Base-by-base conservation (phyloP, 2,888 invertebrate genomes). In the Eurois occulta region DNA sequence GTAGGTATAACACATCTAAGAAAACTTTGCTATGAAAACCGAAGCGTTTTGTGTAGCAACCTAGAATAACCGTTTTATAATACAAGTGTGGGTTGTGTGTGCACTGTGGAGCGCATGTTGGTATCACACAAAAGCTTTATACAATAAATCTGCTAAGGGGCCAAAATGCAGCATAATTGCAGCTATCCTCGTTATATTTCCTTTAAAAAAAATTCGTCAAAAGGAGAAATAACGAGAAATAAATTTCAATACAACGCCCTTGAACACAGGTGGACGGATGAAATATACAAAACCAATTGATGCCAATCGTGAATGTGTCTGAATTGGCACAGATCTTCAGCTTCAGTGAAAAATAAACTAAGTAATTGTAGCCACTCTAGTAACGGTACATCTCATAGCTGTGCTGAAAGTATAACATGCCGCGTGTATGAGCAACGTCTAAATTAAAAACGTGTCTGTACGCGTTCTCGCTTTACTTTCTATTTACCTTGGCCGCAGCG, bases 401-500 rank as follows among this genome's bases (percentile, higher is more conserved):
- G 93, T 93, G 93, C 93, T 90, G 88, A 90, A 91, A 90, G 89
- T 91, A 91, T 85, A 89, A 89, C 95, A 95, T 94, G 95, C 95
- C 93, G 91, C 89, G 91, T 92, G 92, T 91, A 87, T 88, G 89
- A 88, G 89, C 90, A 88, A 88, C 87, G 86, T 90, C 92, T 93
- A 93, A 93, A 89, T 88, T 85, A 89, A 93, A 93, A 93, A 94
- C 89, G 89, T 91, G 87, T 91, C 88, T 80, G 85, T 86, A 87
- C 89, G 81, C 89, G 87, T 90, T 85, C 83, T 88, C 77, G 87
- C 82, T 89, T 86, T 89, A 87, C 87, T 84, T 82, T 85, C 88
- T 91, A 92, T 91, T 96, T 96, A 97, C 97, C 97, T 97, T 97
- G 91, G 93, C 94, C 90, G 95, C 95, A 88, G 94, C 96, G 90